phyloP scores from a whole-genome alignment of 1,140 invertebrate species.

The Zaprionus ornatus region DNA sequence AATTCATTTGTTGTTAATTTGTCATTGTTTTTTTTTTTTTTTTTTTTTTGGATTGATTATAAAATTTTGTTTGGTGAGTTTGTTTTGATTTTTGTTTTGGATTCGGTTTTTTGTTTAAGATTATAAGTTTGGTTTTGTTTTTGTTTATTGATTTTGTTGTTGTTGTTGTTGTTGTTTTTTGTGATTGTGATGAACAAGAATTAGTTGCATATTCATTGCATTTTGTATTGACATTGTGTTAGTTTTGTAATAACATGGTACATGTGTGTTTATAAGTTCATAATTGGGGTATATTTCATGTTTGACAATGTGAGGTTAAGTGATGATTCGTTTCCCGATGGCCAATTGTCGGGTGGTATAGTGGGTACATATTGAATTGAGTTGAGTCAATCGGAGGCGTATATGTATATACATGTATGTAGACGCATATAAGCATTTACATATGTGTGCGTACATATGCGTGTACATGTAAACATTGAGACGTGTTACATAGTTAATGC shows the following conservation, averaged over 20 bases:
- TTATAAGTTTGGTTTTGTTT: slow-evolving; percentile 20
- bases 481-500: slow-evolving; percentile 60
- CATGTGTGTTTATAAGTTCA: slow-evolving; percentile 19
- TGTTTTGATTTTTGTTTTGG: slow-evolving; percentile 10
- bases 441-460: slow-evolving; percentile 27
- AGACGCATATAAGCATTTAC: slow-evolving; percentile 26
- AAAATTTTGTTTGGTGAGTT: slow-evolving; percentile 18
- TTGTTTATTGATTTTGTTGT: background rate
- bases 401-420: slow-evolving; percentile 47
- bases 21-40: slow-evolving; percentile 1
- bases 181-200: slow-evolving; percentile 41
- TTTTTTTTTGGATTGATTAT: slow-evolving; percentile 4
- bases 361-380: slow-evolving; percentile 17
- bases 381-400: slow-evolving; percentile 18
- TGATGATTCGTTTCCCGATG: slow-evolving; percentile 33
- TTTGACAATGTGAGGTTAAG: slow-evolving; percentile 23
- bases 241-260: slow-evolving; percentile 30
- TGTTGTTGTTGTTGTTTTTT: slow-evolving; percentile 3
- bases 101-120: slow-evolving; percentile 1
- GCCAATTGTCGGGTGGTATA: slow-evolving; percentile 31
- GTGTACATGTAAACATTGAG: slow-evolving; percentile 52
- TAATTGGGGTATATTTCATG: slow-evolving; percentile 21
- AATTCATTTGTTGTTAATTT: slow-evolving; percentile 27
- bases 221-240: slow-evolving; percentile 40
- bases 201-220: slow-evolving; percentile 41